Conservation (phyloP, 2,888 invertebrate species). For the Pherbina coryleti region DNA sequence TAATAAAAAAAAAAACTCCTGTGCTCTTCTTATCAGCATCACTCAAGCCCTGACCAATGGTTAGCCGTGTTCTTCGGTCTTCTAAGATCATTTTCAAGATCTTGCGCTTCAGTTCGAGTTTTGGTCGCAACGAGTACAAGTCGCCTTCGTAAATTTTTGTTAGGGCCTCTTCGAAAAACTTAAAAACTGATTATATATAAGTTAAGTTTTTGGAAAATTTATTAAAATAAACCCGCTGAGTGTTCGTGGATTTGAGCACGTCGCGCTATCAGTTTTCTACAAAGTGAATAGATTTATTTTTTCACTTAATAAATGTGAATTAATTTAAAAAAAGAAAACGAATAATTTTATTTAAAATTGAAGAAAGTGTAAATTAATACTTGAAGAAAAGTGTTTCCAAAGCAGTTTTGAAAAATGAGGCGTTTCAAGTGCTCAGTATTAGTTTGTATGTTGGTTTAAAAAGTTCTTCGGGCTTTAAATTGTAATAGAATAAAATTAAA, state of each 20-base stretch:
- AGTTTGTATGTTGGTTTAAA: conserved; percentile 62
- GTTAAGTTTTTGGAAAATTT: not conserved
- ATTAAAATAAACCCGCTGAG: not conserved
- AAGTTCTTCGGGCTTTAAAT: conserved; percentile 37
- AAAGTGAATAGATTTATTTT: not conserved
- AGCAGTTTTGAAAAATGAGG: conserved; percentile 47
- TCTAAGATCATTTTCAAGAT: conserved; percentile 29
- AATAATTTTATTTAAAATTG: not conserved
- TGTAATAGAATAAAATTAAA: not conserved
- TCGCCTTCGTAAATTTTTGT: not conserved
- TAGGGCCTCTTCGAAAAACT: not conserved
- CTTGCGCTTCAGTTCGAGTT: conserved; percentile 57
- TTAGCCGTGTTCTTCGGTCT: not conserved
- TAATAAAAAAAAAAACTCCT: too few species aligned
- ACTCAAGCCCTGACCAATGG: not conserved
- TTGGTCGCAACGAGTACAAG: conserved; percentile 53
- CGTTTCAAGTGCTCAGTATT: conserved; percentile 65
- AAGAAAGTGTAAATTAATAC: not conserved
- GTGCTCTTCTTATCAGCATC: conserved; percentile 16
- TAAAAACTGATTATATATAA: conserved; percentile 8
- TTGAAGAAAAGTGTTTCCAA: not conserved
- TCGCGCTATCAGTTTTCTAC: not conserved
- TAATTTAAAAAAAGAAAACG: not conserved
- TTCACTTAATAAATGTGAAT: not conserved
- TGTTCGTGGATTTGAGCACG: not conserved